Percentiles rank a stretch among this genome's conserved stretches.
Evolutionary conservation across 2,888 invertebrate species (phyloP).

Genomic region (Drosophila basisetae): DNA sequence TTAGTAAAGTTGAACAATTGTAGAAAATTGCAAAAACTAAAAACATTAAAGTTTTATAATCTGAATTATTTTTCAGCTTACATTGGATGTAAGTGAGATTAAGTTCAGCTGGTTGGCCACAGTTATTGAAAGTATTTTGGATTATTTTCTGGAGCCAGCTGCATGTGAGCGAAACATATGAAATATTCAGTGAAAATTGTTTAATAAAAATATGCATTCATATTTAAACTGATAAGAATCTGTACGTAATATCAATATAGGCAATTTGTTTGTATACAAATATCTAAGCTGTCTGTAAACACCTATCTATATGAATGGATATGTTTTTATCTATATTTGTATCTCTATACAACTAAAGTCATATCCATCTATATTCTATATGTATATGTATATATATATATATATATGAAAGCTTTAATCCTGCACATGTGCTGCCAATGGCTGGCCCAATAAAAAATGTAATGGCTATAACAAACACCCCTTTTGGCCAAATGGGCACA

Average conservation of each 20-base stretch:
- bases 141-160: neutral
- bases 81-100: neutral
- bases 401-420: neutral
- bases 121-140: neutral
- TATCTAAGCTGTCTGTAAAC: neutral
- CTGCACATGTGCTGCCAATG: slow-evolving; percentile 4
- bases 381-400: neutral
- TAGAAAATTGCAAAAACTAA: neutral
- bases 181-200: neutral
- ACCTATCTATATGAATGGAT: neutral
- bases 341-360: neutral
- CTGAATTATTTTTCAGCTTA: slow-evolving; percentile 5
- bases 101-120: slow-evolving; percentile 1
- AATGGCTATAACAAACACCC: slow-evolving; percentile 24
- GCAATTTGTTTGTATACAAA: neutral
- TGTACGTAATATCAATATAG: neutral
- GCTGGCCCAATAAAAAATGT: slow-evolving; percentile 16
- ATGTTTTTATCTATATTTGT: neutral
- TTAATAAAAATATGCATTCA: neutral
- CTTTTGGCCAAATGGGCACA: slow-evolving; percentile 31
- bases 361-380: neutral
- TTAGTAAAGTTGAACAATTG: neutral
- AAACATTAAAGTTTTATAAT: neutral
- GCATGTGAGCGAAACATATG: neutral
- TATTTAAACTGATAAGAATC: neutral